These are phyloP conservation scores for Fragum whitleyi DNA, from an alignment of 2,888 invertebrate species.

Conservation along the genomic window DNA sequence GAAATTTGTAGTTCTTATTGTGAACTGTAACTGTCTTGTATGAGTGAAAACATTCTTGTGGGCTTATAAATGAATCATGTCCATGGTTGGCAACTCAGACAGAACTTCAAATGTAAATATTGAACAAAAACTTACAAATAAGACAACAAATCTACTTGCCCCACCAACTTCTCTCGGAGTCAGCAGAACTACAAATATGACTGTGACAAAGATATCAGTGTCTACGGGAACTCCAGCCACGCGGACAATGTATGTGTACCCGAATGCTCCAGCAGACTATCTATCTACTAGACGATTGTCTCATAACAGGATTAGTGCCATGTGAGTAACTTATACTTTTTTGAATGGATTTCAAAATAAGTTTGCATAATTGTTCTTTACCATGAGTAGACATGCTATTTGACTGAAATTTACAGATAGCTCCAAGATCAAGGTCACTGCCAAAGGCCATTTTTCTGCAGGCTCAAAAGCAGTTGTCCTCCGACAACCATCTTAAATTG, in stretches of 20 bases:
- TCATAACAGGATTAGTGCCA: slow-evolving; percentile 54
- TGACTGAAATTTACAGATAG: no score
- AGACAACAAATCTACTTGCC: neutral
- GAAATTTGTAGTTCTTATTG: no score
- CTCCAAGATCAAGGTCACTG: no score
- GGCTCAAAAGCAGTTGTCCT: no score
- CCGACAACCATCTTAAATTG: no score
- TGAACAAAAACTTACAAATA: neutral
- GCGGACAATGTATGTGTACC: slow-evolving; percentile 14
- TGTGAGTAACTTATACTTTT: slow-evolving; percentile 65
- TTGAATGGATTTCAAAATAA: no score
- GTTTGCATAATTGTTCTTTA: neutral
- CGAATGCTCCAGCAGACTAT: slow-evolving; percentile 16
- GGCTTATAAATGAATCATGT: neutral
- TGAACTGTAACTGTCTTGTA: no score
- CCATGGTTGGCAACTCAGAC: slow-evolving; percentile 2
- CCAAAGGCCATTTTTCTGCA: no score
- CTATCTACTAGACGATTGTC: slow-evolving; percentile 43
- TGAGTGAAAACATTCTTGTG: no score
- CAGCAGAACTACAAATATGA: neutral
- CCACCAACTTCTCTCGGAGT: slow-evolving; percentile 8
- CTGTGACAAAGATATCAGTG: slow-evolving; percentile 12
- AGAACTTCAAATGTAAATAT: neutral
- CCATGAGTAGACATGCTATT: no score
- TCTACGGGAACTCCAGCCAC: slow-evolving; percentile 2